A percentile compares a stretch with the other conserved stretches of the same genome.
Conservation (phyloP, 1,140 invertebrate genomes). For the Cyrtorhinus lividipennis region DNA sequence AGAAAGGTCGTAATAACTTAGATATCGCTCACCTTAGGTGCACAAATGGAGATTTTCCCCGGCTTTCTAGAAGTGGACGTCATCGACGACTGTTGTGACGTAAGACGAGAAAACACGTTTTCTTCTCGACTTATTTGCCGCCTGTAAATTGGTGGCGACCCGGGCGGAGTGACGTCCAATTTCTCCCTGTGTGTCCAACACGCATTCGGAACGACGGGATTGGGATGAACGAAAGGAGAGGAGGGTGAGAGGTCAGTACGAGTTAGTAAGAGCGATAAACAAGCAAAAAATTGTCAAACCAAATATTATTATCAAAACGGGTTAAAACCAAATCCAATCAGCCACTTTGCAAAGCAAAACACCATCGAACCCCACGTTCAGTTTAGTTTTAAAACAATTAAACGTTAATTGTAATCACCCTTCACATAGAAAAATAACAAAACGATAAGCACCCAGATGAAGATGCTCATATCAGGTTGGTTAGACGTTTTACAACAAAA, state of each 20-base stretch:
- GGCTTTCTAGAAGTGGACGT: slow-evolving; percentile 37
- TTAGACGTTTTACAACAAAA: too few species aligned
- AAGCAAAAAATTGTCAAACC: too few species aligned
- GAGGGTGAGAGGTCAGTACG: neutral
- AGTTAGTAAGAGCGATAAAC: neutral
- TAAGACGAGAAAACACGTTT: slow-evolving; percentile 67
- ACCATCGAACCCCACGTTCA: too few species aligned
- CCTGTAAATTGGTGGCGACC: slow-evolving; percentile 47
- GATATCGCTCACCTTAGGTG: slow-evolving; percentile 47
- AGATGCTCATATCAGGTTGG: too few species aligned
- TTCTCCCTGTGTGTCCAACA: slow-evolving; percentile 36
- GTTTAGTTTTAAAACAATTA: too few species aligned
- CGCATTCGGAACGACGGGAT: neutral
- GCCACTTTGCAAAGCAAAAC: too few species aligned
- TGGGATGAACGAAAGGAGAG: neutral
- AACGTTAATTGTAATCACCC: too few species aligned
- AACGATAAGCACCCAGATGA: too few species aligned
- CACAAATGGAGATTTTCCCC: slow-evolving; percentile 46
- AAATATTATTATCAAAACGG: too few species aligned
- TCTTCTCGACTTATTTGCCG: slow-evolving; percentile 49
- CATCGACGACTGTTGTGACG: slow-evolving; percentile 31
- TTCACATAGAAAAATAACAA: too few species aligned
- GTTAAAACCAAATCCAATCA: neutral
- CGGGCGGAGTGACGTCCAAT: slow-evolving; percentile 40
- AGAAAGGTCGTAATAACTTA: too few species aligned